These are phyloP conservation scores for Pseudomyrmex flavicornis DNA, from an alignment of 1,140 invertebrate species.

Conservation along the genomic window DNA sequence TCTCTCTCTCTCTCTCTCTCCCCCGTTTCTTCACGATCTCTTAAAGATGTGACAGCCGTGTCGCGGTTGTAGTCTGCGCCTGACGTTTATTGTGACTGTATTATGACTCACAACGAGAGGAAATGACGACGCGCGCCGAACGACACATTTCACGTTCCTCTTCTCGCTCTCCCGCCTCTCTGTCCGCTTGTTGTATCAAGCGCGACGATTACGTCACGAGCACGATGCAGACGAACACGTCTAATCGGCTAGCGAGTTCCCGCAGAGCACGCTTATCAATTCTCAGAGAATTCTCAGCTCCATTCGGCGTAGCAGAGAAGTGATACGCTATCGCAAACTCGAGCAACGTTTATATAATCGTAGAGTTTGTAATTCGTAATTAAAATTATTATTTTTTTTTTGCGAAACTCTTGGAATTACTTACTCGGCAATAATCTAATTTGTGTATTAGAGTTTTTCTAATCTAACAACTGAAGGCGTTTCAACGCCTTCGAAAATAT, in stretches of 20 bases:
- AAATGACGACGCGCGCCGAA: conserved; percentile 14
- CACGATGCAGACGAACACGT: conserved; percentile 1
- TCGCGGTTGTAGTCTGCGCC: conserved; percentile 20
- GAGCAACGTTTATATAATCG: not conserved
- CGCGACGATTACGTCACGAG: conserved; percentile 12
- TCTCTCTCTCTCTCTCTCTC: conserved; percentile 7
- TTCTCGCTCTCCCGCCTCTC: not conserved
- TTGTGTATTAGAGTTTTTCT: too few relatives aligned
- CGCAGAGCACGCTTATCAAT: conserved; percentile 1
- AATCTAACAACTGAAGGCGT: too few relatives aligned
- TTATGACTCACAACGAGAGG: conserved; percentile 63
- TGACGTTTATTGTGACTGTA: conserved; percentile 21
- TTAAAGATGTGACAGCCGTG: too few relatives aligned
- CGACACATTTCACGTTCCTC: conserved; percentile 53
- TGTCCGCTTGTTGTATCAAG: not conserved
- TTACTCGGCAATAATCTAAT: too few relatives aligned
- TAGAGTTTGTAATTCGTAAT: too few relatives aligned
- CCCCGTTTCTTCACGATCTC: too few relatives aligned
- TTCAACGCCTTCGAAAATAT: too few relatives aligned
- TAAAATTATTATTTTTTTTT: too few relatives aligned
- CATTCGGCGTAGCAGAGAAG: not conserved
- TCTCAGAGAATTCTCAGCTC: not conserved
- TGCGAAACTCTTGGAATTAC: too few relatives aligned
- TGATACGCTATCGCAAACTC: not conserved
- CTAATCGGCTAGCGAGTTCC: conserved; percentile 20